Base-by-base conservation (phyloP, 1,140 invertebrate species). In the Oscheius sp. region DNA sequence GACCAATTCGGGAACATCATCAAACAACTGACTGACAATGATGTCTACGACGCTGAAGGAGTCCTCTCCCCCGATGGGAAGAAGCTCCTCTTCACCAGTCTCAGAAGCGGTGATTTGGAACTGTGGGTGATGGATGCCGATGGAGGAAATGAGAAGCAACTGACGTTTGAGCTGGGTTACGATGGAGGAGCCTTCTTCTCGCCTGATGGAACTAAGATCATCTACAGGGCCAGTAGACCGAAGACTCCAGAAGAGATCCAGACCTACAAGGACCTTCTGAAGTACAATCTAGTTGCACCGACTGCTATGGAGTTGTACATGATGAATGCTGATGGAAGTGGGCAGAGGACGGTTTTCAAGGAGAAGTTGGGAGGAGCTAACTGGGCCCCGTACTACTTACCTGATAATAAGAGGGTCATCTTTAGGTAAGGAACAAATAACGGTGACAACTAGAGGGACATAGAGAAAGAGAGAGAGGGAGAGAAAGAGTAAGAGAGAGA, bases 131-230 rank as follows among this genome's bases (percentile, higher is more conserved):
- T 80, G 79, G 58, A 78, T 46, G 32, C 59, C 2, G 69, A 80
- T 63, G 79, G 79, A 18, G 45, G 10, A 2, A 77, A 77, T 31
- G 23, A 69, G 15, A 62, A n/a, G 61, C 77, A 63, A 26, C 49
- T 55, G 7, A 55, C 49, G 4, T 55, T 23, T 29, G 63, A 42
- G n/a, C 58, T 80, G 4, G 79, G 79, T 18, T 80, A 80, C 55
- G 77, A 80, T 34, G 79, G 79, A 20, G 79, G 79, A n/a, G 76
- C 76, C n/a, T 80, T 80, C 69, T 80, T 80, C 61, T 59, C 55
- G 38, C 78, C 78, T 0, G 78, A 80, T 55, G 77, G 79, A 18
- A 75, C 55, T 26, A 73, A 79, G 29, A 31, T 80, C 2, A 68
- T 80, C n/a, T 80, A 74, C 52, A 52, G 79, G 15, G 79, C 79